Evolutionary conservation across 2,888 invertebrate species (phyloP), one percentile per base, ranked within the genome.

Genomic region (Lordiphosa fenestrarum): DNA sequence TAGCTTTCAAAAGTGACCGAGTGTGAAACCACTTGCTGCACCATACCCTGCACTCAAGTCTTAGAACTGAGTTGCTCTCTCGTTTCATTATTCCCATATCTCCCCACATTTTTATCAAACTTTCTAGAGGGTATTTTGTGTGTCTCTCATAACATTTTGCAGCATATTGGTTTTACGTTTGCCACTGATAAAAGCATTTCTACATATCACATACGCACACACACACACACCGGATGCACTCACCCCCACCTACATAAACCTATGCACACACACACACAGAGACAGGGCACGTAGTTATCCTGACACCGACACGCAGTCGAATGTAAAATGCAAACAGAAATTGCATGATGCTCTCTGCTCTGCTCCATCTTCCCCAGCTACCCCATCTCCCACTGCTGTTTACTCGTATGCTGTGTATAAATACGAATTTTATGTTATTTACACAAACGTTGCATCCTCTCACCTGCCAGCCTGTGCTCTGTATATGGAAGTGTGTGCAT

Each of bases 361-460:
- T 57, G 12, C 51, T 53, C 15, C 42, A 38, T 65, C 59, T 54
- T 7, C 39, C 13, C 13, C 39, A 40, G 30, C 4, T 10, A 3
- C 19, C 23, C 6, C 40, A 9, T 21, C 23, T 15, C 7, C n/a
- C 35, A 36, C 19, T 38, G 10, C n/a, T 81, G 84, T 80, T 80
- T 83, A 66, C 84, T 80, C 73, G 84, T 71, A 83, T 80, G 73
- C 85, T 83, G 73, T 83, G 81, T 71, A 80, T 83, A 80, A 85
- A 80, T 75, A 80, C 84, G 82, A 80, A 76, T 80, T 85, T 83
- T 85, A 80, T 85, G 84, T 80, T 80, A 80, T 80, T 80, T 80
- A 84, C 82, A 71, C 81, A 81, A 80, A 76, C 68, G 76, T 65
- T 76, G 38, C 71, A 75, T 51, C 53, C 64, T 53, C 47, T 53